Evolutionary conservation across 2,113 vertebrate genomes (phyloP).

Genomic region (Echinops telfairi): DNA sequence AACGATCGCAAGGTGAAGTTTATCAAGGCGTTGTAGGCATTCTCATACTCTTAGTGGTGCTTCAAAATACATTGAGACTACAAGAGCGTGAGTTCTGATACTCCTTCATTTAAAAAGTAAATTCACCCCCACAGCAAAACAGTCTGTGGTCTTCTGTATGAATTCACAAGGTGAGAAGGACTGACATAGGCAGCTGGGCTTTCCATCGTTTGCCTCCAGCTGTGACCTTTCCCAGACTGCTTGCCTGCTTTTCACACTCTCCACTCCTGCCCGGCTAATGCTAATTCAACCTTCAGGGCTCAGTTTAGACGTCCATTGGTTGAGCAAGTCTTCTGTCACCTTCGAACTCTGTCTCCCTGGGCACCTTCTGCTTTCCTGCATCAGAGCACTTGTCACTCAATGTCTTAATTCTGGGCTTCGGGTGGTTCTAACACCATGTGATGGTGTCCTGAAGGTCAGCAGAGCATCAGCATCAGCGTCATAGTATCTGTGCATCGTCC

Average conservation of each 20-base stretch:
- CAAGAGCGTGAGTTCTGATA: not conserved
- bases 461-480: not conserved
- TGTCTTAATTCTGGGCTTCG: not conserved
- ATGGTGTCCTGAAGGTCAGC: not conserved
- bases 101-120: conserved; percentile 29
- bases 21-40: not conserved
- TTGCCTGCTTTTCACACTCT: not conserved
- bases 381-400: not conserved
- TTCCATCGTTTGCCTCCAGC: not conserved
- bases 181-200: not conserved
- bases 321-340: not conserved
- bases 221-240: not conserved
- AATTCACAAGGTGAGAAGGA: not conserved
- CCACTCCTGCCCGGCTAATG: not conserved
- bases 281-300: not conserved
- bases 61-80: not conserved
- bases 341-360: not conserved
- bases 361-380: not conserved
- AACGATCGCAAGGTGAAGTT: not conserved
- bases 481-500: accelerated
- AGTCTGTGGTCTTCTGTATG: no score
- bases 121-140: not conserved
- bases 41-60: not conserved
- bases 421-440: not conserved
- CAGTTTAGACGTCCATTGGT: not conserved